These are phyloP conservation scores for Epinephelus cyanopodus DNA, from an alignment of 2,113 vertebrate species.

Conservation along the genomic window DNA sequence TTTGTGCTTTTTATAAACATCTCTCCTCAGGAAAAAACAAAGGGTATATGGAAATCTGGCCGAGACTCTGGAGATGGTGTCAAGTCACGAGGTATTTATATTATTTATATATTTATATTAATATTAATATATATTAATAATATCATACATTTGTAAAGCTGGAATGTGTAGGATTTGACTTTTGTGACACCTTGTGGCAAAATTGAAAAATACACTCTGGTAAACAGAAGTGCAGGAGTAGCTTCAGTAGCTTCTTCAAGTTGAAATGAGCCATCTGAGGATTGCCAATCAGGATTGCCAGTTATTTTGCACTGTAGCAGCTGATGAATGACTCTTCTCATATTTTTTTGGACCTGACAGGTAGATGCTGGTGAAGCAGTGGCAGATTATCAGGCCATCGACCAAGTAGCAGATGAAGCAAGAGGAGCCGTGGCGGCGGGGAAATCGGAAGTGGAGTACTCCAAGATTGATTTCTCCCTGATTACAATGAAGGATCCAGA, in stretches of 20 bases:
- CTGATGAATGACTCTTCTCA: neutral
- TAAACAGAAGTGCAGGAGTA: neutral
- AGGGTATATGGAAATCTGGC: neutral
- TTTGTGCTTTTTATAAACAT: neutral
- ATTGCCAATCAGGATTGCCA: too few species aligned
- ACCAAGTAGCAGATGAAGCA: neutral
- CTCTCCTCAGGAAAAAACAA: neutral
- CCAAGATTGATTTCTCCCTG: conserved; percentile 7
- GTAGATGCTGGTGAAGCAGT: neutral
- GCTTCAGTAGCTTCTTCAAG: neutral
- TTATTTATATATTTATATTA: too few species aligned
- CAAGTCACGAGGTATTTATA: neutral
- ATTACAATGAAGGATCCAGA: neutral
- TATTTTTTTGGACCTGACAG: neutral
- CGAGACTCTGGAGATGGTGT: conserved; percentile 20
- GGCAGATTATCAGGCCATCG: neutral
- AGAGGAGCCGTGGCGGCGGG: neutral
- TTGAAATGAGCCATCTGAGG: neutral
- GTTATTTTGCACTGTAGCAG: too few species aligned
- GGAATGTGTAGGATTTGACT: neutral
- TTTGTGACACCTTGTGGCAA: neutral
- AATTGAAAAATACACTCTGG: neutral
- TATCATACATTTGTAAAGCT: neutral
- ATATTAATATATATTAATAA: too few species aligned
- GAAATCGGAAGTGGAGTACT: neutral